These are phyloP conservation scores for Heliconius aoede DNA, from an alignment of 2,888 invertebrate species.

Conservation along the genomic window DNA sequence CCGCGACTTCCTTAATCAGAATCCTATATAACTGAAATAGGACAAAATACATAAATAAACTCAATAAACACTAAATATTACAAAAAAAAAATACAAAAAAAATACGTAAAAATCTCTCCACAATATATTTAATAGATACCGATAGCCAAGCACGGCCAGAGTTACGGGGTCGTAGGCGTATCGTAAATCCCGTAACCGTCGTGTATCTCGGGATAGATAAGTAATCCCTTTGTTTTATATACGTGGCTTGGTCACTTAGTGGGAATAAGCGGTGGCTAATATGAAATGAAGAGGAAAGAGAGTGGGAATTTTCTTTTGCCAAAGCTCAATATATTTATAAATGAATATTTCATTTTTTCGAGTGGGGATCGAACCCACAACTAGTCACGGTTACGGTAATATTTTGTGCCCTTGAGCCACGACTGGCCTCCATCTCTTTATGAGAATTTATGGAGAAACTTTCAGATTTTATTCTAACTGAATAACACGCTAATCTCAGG, in stretches of 20 bases:
- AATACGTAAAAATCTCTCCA: background rate
- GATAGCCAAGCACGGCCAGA: conserved; percentile 40
- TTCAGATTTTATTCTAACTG: too few relatives aligned
- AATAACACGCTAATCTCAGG: too few relatives aligned
- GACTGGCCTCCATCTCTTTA: too few relatives aligned
- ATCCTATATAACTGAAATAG: too few relatives aligned
- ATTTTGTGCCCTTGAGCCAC: too few relatives aligned
- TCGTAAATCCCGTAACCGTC: conserved; percentile 53
- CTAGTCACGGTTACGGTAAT: too few relatives aligned
- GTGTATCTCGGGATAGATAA: conserved; percentile 52
- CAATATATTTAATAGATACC: conserved; percentile 25
- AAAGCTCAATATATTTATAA: too few relatives aligned
- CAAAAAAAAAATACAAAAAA: background rate
- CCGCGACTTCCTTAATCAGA: too few relatives aligned
- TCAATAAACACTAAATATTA: background rate
- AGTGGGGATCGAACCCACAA: too few relatives aligned
- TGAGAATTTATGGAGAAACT: too few relatives aligned
- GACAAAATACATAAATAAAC: background rate
- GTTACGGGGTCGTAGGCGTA: conserved; percentile 53
- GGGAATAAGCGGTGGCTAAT: background rate
- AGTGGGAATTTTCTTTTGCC: background rate
- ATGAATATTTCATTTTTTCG: too few relatives aligned
- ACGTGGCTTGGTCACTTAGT: conserved; percentile 16
- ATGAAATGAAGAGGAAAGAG: background rate
- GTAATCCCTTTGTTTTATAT: conserved; percentile 46